Evolutionary conservation across 2,797 vertebrate species (phyloP), one percentile per base, ranked within the genome.

Genomic region (Anomalospiza imberbis): DNA sequence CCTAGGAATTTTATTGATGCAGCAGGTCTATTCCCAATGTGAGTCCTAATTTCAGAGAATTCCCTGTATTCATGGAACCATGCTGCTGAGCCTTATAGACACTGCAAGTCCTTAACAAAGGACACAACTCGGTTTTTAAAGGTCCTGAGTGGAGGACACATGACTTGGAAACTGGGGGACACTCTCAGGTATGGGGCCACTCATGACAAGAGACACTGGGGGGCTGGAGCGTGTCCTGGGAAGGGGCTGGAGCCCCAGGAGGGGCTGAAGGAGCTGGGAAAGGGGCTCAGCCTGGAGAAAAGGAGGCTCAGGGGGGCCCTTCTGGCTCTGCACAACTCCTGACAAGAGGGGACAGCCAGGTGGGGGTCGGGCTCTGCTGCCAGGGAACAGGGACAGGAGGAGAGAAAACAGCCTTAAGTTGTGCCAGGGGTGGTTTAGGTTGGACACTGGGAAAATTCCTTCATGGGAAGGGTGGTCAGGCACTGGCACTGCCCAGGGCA

Each of bases 321-420:
- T 38, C 1, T 70, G 36, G 20, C 57, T 63, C 78, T 81, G 55
- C 38, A 54, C 55, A 82, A 5, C 28, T 76, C 63, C 57, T 76
- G 63, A 50, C 62, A 75, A 36, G 55, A 68, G 48, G 55, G 28
- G 26, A 3, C 31, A 88, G 42, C 22, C 0, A 0, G 34, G n/a
- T n/a, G 19, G 26, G n/a, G 9, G 4, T 55, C 0, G 0, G 71
- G 71, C 36, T 89, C 5, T 70, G 57, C 20, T 55, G 28, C 40
- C 55, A 75, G 42, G 54, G 70, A 68, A 55, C 78, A 82, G 50
- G 28, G 55, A 68, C 9, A 38, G 63, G n/a, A 71, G 0, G 0
- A 62, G 17, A 0, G 7, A 17, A 0, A 55, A 82, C 0, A 0
- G 50, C 55, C 32, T 5, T 42, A 29, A 0, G 24, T 0, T 14